Evolutionary conservation across 2,888 invertebrate species (phyloP).

Genomic region (Celastrina argiolus): DNA sequence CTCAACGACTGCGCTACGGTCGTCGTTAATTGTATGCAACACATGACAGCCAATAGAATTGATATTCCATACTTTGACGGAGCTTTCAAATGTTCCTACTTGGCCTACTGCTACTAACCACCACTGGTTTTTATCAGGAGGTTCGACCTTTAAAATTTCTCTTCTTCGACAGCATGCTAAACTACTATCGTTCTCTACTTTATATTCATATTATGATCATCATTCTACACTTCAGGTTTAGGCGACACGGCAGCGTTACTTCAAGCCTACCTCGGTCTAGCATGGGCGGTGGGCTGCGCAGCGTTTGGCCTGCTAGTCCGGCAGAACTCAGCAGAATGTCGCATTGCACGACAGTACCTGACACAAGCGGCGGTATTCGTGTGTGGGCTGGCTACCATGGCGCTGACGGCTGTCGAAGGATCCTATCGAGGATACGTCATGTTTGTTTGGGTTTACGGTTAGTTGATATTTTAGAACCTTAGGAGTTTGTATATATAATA

Average conservation of each 20-base stretch:
- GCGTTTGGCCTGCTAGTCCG: slow-evolving; percentile 90
- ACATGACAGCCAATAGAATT: no score
- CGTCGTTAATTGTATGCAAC: no score
- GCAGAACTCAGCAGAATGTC: slow-evolving; percentile 88
- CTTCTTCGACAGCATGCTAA: no score
- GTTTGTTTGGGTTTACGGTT: slow-evolving; percentile 89
- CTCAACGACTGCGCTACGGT: no score
- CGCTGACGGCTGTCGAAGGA: slow-evolving; percentile 86
- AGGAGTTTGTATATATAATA: no score
- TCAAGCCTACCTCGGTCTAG: slow-evolving; percentile 87
- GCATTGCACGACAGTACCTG: slow-evolving; percentile 90
- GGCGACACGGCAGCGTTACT: slow-evolving; percentile 80
- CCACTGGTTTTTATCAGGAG: no score
- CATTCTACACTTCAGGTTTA: slow-evolving; percentile 49
- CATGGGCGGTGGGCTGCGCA: slow-evolving; percentile 89
- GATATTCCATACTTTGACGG: no score
- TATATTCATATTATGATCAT: no score
- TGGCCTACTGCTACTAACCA: no score
- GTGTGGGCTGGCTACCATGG: slow-evolving; percentile 86
- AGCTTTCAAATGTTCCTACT: no score
- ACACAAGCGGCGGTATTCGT: slow-evolving; percentile 89
- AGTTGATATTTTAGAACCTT: slow-evolving; percentile 38
- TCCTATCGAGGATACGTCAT: slow-evolving; percentile 87
- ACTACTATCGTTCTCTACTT: no score
- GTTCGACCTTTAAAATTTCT: no score